Base-by-base conservation (phyloP, 2,113 vertebrate species). In the Neolamprologus variostigma region DNA sequence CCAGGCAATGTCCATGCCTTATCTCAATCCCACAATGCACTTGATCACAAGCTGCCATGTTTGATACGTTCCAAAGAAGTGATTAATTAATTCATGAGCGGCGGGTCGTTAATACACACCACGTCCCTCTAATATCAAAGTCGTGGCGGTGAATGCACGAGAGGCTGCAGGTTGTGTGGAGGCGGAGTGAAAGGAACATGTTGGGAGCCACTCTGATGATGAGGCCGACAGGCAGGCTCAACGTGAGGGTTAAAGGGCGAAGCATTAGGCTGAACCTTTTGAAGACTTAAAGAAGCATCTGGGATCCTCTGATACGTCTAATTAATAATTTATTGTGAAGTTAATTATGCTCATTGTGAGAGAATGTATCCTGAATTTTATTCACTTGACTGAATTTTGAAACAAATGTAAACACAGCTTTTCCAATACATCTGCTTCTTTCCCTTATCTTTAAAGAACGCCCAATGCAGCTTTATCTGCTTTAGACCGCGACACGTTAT, bases 11-110 rank as follows among this genome's bases (percentile, higher is more conserved):
- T 95, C 89, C 84, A 37, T 50, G 59, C 90, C 94, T 95, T 96
- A 96, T 96, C 95, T 94, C 90, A 73, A 78, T 87, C 93, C 91
- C 93, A 94, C 94, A 94, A 95, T 94, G 91, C 92, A 91, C 90
- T 93, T 93, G 94, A 96, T 96, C 95, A 94, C 90, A 93, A 93
- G 94, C 92, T 90, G 89, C 89, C 88, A 87, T 87, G 85, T 93
- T 87, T 91, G 86, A 95, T 91, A 94, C 42, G 5, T 84, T 86
- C 88, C 91, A 87, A 92, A 89, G 84, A 87, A 90, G 73, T 42
- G 57, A 87, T 93, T 95, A 91, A 95, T 96, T 93, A 91, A 95
- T 95, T 92, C 82, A 93, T 85, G 88, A 95, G 91, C 59, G 19
- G 42, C n/a, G 7, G 76, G 83, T 89, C 79, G 23, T 91, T 92